A percentile compares a stretch with the other conserved stretches of the same genome.
These are phyloP conservation scores for Andrena hattorfiana DNA, from an alignment of 2,888 invertebrate genomes.

Conservation along the genomic window DNA sequence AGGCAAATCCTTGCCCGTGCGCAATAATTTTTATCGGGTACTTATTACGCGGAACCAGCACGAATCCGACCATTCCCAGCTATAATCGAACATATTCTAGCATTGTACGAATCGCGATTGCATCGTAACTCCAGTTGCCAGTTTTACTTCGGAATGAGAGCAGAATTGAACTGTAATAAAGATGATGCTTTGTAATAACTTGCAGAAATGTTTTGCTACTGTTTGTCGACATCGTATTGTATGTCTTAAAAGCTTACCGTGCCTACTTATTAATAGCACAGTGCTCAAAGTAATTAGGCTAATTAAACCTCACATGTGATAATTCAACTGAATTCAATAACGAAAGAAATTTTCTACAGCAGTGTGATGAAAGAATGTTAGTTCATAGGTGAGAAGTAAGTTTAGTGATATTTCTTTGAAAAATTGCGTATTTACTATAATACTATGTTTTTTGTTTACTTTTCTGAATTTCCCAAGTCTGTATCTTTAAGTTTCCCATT, in stretches of 20 bases:
- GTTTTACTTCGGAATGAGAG: background rate
- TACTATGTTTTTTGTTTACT: background rate
- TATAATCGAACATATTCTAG: background rate
- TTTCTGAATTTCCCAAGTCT: background rate
- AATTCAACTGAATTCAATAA: no score
- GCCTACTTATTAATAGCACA: background rate
- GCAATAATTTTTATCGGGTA: conserved; percentile 44
- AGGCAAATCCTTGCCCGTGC: conserved; percentile 39
- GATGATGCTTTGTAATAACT: background rate
- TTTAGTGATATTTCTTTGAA: no score
- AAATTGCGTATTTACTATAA: background rate
- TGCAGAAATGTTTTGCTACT: background rate
- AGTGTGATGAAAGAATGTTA: no score
- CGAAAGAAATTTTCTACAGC: no score
- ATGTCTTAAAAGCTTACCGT: background rate
- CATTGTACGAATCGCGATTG: background rate
- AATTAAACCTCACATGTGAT: no score
- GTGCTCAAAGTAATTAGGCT: no score
- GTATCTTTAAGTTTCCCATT: background rate
- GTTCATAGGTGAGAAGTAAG: no score
- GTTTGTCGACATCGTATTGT: background rate
- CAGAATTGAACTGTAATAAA: background rate
- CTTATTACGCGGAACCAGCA: conserved; percentile 23
- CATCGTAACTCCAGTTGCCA: conserved; percentile 7
- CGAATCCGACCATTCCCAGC: conserved; percentile 20